These are phyloP conservation scores for Gastrophysa polygoni DNA, from an alignment of 2,888 invertebrate genomes.

Conservation along the genomic window DNA sequence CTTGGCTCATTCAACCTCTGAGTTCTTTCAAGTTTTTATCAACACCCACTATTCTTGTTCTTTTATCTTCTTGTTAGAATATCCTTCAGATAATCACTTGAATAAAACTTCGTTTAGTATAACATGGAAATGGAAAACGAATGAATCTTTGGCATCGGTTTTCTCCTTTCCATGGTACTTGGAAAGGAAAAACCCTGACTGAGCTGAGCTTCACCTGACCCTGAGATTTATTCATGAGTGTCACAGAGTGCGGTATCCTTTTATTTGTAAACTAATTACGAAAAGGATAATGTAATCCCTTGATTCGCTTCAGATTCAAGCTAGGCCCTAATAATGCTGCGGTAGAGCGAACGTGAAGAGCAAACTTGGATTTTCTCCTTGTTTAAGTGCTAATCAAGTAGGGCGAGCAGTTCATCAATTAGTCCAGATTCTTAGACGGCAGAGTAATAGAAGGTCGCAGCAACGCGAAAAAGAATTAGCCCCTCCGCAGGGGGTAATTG, in stretches of 20 bases:
- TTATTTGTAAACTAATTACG: constrained; percentile 29
- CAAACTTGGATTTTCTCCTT: constrained; percentile 43
- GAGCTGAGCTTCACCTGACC: neutral
- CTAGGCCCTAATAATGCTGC: constrained; percentile 35
- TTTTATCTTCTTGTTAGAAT: too few species aligned
- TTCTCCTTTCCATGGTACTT: too few species aligned
- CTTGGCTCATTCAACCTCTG: too few species aligned
- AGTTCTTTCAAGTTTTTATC: too few species aligned
- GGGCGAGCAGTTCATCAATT: constrained; percentile 47
- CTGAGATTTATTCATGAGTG: neutral
- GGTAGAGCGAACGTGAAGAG: constrained; percentile 26
- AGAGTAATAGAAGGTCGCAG: constrained; percentile 30
- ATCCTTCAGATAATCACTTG: too few species aligned
- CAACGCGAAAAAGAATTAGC: constrained; percentile 45
- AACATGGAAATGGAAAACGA: too few species aligned
- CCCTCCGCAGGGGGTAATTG: constrained; percentile 39
- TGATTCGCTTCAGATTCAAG: constrained; percentile 28
- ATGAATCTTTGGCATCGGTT: too few species aligned
- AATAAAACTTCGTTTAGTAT: too few species aligned
- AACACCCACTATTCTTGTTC: too few species aligned
- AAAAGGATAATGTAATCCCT: constrained; percentile 32
- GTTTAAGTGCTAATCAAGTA: constrained; percentile 47
- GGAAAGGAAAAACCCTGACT: too few species aligned
- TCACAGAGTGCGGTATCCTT: neutral
- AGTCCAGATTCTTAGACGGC: constrained; percentile 43